Evolutionary conservation across 2,797 vertebrate species (phyloP), one percentile per base, ranked within the genome.

Genomic region (Selene dorsalis): DNA sequence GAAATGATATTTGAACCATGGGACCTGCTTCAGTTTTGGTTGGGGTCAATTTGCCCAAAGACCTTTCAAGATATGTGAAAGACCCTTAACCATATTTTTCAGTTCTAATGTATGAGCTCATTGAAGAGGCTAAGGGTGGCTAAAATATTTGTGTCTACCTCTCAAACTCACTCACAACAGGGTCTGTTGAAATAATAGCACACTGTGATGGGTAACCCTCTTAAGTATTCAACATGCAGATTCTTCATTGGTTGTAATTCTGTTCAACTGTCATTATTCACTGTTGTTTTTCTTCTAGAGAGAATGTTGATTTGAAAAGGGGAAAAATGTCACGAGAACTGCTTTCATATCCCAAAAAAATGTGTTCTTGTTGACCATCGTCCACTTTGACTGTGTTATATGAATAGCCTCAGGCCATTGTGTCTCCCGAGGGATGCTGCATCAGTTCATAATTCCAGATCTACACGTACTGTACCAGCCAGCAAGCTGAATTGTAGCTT

Each of bases 381-480:
- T 67, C 66, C 43, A 38, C 6, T 38, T 24, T 57, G 52, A 53
- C 11, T 59, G 5, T 48, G 55, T 24, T 16, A 14, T 48, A 28
- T 66, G 47, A 35, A 45, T 3, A 38, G 30, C 26, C 53, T 26
- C 24, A 18, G 30, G 47, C 14, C 22, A 9, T 26, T n/a, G 61
- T 12, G 38, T 69, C 38, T 73, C 43, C 55, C 62, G 18, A 77
- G 65, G 38, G 56, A 14, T 17, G 53, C 32, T 75, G 0, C 0
- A 71, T 71, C 41, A 38, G 24, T 22, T 69, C 8, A 45, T 7
- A 1, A 17, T 45, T 45, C 43, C 43, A 45, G 43, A 45, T 45
- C 43, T 7, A 61, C 69, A 83, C 30, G 63, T 75, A 56, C 47
- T 60, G 56, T 8, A 50, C 24, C 20, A 62, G 45, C 20, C 73